Conservation (phyloP, 2,888 invertebrate species). For the Xylota segnis region DNA sequence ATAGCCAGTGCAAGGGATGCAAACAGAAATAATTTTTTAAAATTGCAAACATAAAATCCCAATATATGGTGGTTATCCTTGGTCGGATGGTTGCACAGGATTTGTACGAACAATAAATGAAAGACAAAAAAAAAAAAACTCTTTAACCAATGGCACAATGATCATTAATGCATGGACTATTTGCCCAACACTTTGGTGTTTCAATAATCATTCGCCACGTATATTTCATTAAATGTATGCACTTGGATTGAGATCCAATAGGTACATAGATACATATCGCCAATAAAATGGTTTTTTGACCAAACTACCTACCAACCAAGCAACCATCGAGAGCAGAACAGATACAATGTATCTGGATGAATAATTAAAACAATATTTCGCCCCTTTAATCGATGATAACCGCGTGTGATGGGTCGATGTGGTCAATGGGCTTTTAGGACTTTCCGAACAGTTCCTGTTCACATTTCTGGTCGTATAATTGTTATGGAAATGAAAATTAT, state of each 20-base stretch:
- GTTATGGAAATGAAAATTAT: conserved; percentile 46
- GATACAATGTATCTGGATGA: conserved; percentile 34
- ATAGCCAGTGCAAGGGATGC: conserved; percentile 11
- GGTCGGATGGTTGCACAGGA: conserved; percentile 26
- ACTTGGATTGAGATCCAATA: conserved; percentile 35
- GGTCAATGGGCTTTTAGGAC: conserved; percentile 45
- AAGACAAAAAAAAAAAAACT: not conserved
- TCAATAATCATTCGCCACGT: conserved; percentile 70
- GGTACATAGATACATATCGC: not conserved
- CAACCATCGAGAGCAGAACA: conserved; percentile 9
- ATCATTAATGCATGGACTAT: conserved; percentile 61
- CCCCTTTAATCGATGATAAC: conserved; percentile 69
- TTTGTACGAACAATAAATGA: conserved; percentile 24
- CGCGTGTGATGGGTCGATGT: conserved; percentile 48
- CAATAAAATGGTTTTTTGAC: conserved; percentile 13
- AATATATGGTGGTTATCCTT: conserved; percentile 46
- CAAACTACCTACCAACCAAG: not conserved
- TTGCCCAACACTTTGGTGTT: conserved; percentile 70
- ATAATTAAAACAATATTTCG: conserved; percentile 71
- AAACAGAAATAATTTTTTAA: conserved; percentile 43
- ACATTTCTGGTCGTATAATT: conserved; percentile 19
- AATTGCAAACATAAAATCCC: conserved; percentile 62
- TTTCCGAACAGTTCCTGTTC: not conserved
- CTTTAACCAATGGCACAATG: conserved; percentile 14
- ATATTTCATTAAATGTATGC: conserved; percentile 60